Base-by-base conservation (phyloP, 2,888 invertebrate genomes). In the Xestoiulus laeticollis region DNA sequence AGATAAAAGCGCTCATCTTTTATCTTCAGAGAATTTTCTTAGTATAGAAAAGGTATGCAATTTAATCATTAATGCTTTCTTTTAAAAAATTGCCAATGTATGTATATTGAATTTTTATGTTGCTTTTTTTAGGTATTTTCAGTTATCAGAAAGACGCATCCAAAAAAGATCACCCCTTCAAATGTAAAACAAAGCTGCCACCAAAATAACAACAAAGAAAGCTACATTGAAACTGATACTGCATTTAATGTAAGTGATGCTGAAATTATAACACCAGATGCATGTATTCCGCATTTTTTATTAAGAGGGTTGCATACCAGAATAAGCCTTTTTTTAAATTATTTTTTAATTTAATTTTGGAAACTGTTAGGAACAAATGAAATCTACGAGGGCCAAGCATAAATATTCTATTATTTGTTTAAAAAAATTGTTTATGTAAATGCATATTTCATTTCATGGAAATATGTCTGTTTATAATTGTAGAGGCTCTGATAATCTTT, bases 1-100 rank as follows among this genome's bases (percentile, higher is more conserved):
- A 38, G 85, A 85, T 85, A 38, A 85, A 85, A 85, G 85, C 32
- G 85, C 44, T 8, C 44, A 85, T 2, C 44, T 85, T 32, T 44
- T 85, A 85, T 32, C 85, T 26, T 68, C 68, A 68, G 68, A 26
- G 8, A 26, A 26, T 22, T 68, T 26, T 68, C 68, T 68, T 68
- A 22, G 26, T 68, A 68, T 68, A 26, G 68, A 68, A 12, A 68
- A 68, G 68, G 68, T 68, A 68, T 68, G 48, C 8, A 6, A 68
- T 26, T 59, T 68, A 10, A 8, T 6, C 26, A 26, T 22, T 68
- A 1, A 2, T 68, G 68, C 22, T 4, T 26, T 68, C 0, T 68
- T 26, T 68, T 0, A 2, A n/a, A 68, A 68, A 68, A 68, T 2
- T 26, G 26, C 26, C 48, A 0, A 14, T 16, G 14, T 16, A 6